These are phyloP conservation scores for Neodiprion fabricii DNA, from an alignment of 1,140 invertebrate species.

Conservation along the genomic window DNA sequence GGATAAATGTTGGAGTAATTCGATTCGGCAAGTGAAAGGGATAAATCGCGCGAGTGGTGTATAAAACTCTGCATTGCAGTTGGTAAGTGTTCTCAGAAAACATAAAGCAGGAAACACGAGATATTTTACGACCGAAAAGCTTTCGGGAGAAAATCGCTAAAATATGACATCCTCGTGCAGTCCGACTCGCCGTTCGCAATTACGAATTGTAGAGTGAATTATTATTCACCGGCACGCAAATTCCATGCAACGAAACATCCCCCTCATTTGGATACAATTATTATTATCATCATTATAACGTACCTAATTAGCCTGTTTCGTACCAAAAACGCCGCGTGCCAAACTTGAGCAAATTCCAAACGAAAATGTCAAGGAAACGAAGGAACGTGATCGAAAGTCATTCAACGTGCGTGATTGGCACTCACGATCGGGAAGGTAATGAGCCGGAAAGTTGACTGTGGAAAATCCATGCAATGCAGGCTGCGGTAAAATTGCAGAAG, in stretches of 20 bases:
- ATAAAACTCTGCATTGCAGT: background rate
- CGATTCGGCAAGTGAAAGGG: no score
- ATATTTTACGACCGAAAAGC: background rate
- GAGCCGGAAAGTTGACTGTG: no score
- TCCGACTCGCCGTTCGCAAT: background rate
- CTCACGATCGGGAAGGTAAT: no score
- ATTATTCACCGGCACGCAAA: slow-evolving; percentile 4
- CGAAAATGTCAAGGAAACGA: background rate
- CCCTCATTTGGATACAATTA: background rate
- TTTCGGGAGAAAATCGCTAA: background rate
- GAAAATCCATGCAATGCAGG: no score
- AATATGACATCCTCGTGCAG: background rate
- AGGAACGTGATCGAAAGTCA: background rate
- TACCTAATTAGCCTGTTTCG: background rate
- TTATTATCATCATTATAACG: background rate
- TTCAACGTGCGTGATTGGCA: no score
- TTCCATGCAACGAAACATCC: background rate
- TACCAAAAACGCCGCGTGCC: background rate
- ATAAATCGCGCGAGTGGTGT: background rate
- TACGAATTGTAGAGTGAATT: background rate
- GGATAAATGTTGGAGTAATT: no score
- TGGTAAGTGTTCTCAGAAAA: background rate
- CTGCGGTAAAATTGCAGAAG: background rate
- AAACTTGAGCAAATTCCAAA: no score
- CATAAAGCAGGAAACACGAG: background rate